A percentile compares a stretch with the other conserved stretches of the same genome.
Conservation (phyloP, 1,140 invertebrate species). For the Lepeophtheirus salmonis region DNA sequence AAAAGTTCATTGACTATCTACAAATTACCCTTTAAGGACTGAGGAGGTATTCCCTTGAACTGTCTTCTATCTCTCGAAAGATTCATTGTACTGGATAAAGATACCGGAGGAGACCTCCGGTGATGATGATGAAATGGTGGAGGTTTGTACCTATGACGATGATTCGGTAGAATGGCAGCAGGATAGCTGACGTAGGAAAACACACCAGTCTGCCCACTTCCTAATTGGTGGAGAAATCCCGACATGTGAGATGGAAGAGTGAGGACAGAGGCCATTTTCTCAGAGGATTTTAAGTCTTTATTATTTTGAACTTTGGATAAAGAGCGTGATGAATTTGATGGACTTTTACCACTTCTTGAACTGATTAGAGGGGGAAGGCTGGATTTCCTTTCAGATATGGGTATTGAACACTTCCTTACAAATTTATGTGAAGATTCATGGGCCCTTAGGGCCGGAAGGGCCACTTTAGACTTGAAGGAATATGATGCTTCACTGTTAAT, state of each 20-base stretch:
- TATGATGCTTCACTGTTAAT: too few relatives aligned
- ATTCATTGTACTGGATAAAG: neutral
- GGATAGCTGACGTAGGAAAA: neutral
- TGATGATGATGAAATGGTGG: neutral
- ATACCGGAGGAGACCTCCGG: neutral
- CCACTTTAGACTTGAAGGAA: too few relatives aligned
- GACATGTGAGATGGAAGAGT: constrained; percentile 14
- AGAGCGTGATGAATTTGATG: neutral
- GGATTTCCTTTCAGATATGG: neutral
- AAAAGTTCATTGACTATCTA: neutral
- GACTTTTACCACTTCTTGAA: neutral
- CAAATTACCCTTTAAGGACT: neutral
- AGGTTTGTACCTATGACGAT: neutral
- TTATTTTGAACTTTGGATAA: too few relatives aligned
- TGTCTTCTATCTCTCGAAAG: neutral
- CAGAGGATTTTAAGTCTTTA: too few relatives aligned
- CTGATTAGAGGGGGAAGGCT: neutral
- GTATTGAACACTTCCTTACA: neutral
- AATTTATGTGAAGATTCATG: neutral
- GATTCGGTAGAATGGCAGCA: neutral
- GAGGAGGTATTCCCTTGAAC: neutral
- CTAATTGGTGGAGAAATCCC: constrained; percentile 12
- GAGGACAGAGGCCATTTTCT: constrained; percentile 2
- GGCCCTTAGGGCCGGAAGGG: neutral
- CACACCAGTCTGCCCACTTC: neutral